Base-by-base conservation (phyloP, 2,888 invertebrate species). In the Gari tellinella region DNA sequence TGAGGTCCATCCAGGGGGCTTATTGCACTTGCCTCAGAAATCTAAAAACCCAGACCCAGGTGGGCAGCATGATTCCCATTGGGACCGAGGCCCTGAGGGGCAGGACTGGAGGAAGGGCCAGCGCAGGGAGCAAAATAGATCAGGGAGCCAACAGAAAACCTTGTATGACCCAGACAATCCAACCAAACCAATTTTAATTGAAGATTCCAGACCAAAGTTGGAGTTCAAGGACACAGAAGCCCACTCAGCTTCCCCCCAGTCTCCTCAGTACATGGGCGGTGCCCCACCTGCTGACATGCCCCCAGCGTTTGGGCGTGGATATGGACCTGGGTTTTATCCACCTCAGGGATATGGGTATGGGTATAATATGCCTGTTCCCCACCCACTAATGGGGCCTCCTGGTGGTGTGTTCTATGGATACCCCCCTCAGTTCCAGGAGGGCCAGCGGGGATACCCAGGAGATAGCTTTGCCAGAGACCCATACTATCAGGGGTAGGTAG, bases 141-240 rank as follows among this genome's bases (percentile, higher is more conserved):
- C 78, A 21, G 80, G 79, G 21, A 55, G 72, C 15, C 74, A 81
- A 14, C 86, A 86, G 62, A 85, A 85, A 41, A 84, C 79, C 8
- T 77, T 90, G 21, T 90, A 86, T 82, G 89, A 90, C 69, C 90
- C 90, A 14, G 89, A 88, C 48, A 89, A 89, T 73, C 90, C 90
- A 17, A 84, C 83, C 57, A 89, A 87, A 58, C 87, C 88, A 10
- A 88, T 88, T 51, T 67, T 87, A 19, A 84, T 89, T 7, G 63
- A 76, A 25, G 75, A 73, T 19, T 41, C 64, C 2, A 62, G 49
- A 15, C 65, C 74, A 8, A 73, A 79, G 57, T 64, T 84, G 25
- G 79, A 84, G n/a, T 86, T 85, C 55, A 78, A 84, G 40, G 88
- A 88, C 26, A 69, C 78, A 2, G 81, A 81, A 25, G 74, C 68